phyloP scores from a whole-genome alignment of 2,113 vertebrate species.

The Anguilla rostrata region DNA sequence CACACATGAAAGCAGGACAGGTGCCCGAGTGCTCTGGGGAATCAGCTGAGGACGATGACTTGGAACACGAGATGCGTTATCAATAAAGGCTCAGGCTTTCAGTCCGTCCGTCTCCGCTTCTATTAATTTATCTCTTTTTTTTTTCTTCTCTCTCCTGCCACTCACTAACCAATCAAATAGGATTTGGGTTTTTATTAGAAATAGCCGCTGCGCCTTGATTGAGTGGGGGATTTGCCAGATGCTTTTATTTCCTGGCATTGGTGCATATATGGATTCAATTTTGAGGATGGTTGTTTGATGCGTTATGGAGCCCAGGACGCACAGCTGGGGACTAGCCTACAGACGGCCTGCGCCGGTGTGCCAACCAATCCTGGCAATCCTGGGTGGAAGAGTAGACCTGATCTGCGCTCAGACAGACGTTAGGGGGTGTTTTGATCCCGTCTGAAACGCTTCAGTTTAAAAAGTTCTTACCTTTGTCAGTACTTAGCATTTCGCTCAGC shows the following conservation, averaged over 20 bases:
- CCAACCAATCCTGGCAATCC: neutral
- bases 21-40: neutral
- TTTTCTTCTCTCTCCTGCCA: too few species aligned
- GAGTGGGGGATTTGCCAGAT: neutral
- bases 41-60: neutral
- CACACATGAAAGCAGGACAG: neutral
- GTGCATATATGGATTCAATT: neutral
- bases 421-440: too few species aligned
- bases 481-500: too few species aligned
- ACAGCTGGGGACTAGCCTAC: neutral
- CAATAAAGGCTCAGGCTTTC: neutral
- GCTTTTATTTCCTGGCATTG: neutral
- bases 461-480: too few species aligned
- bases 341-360: neutral
- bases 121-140: too few species aligned
- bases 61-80: neutral
- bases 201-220: neutral
- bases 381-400: neutral
- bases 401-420: too few species aligned
- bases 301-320: neutral
- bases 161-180: neutral
- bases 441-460: too few species aligned
- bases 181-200: neutral
- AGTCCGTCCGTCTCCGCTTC: neutral
- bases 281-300: neutral